phyloP scores from a whole-genome alignment of 1,140 invertebrate genomes.

The Ostrea denselamellosa region DNA sequence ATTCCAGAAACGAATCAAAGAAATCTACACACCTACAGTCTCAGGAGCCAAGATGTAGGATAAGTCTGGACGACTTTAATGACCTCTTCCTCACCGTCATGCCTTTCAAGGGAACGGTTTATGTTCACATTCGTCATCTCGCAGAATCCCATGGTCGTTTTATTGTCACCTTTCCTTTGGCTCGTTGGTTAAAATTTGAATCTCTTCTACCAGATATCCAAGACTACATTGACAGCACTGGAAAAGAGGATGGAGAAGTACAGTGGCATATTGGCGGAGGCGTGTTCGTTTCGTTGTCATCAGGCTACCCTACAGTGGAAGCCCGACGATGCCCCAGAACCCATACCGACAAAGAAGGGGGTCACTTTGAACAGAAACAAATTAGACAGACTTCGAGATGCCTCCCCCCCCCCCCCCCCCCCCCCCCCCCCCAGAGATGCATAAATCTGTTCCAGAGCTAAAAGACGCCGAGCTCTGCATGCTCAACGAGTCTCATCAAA shows the following conservation, averaged over 20 bases:
- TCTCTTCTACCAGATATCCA: slow-evolving; percentile 36
- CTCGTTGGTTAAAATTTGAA: slow-evolving; percentile 36
- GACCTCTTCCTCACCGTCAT: slow-evolving; percentile 20
- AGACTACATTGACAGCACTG: background rate
- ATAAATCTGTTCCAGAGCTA: slow-evolving; percentile 47
- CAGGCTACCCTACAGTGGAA: slow-evolving; percentile 41
- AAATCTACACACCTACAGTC: background rate
- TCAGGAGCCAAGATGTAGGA: slow-evolving; percentile 19
- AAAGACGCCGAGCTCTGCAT: slow-evolving; percentile 11
- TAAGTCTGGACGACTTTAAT: background rate
- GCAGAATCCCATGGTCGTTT: background rate
- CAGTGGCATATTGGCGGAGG: slow-evolving; percentile 42
- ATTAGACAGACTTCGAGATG: slow-evolving; percentile 5
- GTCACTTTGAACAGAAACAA: slow-evolving; percentile 41
- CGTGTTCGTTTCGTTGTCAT: slow-evolving; percentile 36
- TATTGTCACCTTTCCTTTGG: slow-evolving; percentile 29
- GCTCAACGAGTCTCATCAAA: slow-evolving; percentile 29
- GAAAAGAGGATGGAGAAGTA: slow-evolving; percentile 7
- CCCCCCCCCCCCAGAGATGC: slow-evolving; percentile 27
- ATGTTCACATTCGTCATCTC: slow-evolving; percentile 39
- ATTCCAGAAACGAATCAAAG: slow-evolving; percentile 6
- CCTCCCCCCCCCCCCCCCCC: too few species aligned
- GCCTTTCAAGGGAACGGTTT: slow-evolving; percentile 24
- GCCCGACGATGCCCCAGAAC: slow-evolving; percentile 18
- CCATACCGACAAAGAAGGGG: slow-evolving; percentile 44